Evolutionary conservation across 2,113 vertebrate species (phyloP).

Genomic region (Lasiurus borealis): DNA sequence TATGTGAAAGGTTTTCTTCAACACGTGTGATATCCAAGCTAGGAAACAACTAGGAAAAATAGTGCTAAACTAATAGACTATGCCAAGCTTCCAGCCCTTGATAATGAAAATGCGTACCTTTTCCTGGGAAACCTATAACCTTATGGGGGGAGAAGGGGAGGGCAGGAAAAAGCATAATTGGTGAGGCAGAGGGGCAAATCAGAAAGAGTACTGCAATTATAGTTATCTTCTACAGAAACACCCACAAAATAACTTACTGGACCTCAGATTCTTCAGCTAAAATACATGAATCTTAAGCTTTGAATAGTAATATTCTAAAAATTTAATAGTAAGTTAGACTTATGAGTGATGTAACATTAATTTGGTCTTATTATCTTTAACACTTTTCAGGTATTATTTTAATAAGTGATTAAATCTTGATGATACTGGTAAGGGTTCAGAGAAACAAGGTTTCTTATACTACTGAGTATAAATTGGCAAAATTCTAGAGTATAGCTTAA

Average conservation of each 20-base stretch:
- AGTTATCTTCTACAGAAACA: neutral
- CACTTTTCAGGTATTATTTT: constrained; percentile 22
- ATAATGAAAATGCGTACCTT: neutral
- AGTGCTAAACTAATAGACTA: neutral
- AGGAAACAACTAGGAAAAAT: neutral
- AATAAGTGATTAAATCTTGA: constrained; percentile 27
- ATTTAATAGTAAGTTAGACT: neutral
- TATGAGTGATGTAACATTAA: neutral
- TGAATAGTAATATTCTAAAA: neutral
- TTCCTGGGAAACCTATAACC: neutral
- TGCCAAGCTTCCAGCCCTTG: neutral
- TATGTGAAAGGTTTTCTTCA: neutral
- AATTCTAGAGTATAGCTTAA: constrained; percentile 11
- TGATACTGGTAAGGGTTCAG: constrained; percentile 10
- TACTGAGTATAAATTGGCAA: neutral
- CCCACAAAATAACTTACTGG: neutral
- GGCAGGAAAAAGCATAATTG: neutral
- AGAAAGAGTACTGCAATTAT: neutral
- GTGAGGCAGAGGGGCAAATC: neutral
- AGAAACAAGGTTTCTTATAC: neutral
- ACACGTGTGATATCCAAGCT: constrained; percentile 16
- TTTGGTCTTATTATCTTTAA: neutral
- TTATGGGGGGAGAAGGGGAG: no score
- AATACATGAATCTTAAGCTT: constrained; percentile 17
- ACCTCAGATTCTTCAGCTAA: constrained; percentile 15